These are phyloP conservation scores for Eolophus roseicapilla DNA, from an alignment of 2,113 vertebrate genomes.

Conservation along the genomic window DNA sequence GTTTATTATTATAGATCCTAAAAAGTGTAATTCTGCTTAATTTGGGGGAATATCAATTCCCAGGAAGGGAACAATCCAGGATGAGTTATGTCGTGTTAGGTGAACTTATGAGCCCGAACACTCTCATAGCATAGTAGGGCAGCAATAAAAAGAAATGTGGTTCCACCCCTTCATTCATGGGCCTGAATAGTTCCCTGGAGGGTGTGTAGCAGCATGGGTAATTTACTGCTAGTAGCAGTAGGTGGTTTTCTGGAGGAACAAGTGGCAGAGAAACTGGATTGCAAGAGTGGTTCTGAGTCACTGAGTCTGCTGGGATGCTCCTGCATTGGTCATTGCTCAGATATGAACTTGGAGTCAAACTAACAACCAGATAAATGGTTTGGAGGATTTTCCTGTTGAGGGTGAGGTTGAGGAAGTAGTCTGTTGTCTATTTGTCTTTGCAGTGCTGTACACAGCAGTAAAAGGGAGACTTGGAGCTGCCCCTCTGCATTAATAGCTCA, in stretches of 20 bases:
- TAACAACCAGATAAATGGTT: background rate
- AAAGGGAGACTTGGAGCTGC: background rate
- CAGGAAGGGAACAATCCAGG: background rate
- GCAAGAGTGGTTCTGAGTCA: background rate
- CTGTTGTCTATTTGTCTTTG: background rate
- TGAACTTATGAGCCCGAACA: background rate
- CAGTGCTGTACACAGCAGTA: background rate
- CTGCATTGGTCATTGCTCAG: background rate
- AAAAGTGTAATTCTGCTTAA: background rate
- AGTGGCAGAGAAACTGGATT: background rate
- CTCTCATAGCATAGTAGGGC: background rate
- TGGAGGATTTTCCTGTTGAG: background rate
- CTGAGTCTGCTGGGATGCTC: background rate
- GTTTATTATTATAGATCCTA: background rate
- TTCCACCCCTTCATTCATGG: background rate
- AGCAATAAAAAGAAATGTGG: background rate
- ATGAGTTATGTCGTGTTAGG: background rate
- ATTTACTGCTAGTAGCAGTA: background rate
- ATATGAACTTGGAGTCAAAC: background rate
- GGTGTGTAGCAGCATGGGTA: background rate
- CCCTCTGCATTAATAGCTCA: background rate
- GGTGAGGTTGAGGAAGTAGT: background rate
- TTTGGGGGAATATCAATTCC: background rate
- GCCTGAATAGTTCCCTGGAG: background rate
- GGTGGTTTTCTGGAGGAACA: background rate